Evolutionary conservation across 1,140 invertebrate species (phyloP), one percentile per base, ranked within the genome.

Genomic region (Penaeus indicus): DNA sequence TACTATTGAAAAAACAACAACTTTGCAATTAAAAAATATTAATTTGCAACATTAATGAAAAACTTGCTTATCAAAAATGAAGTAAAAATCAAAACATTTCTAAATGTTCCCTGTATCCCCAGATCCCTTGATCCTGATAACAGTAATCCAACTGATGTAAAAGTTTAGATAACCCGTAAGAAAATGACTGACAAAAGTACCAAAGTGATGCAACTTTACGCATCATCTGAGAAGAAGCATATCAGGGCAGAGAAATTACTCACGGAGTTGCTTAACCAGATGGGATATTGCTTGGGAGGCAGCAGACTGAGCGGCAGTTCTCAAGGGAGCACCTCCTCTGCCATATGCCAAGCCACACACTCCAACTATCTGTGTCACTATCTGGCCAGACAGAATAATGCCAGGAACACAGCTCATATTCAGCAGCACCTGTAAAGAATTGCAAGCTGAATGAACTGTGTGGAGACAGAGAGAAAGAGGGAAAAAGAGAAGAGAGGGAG

Each of bases 281-380:
- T 96, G 96, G 63, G 96, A 93, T 81, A 97, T 92, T 7, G 96
- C 96, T 92, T 97, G 96, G 86, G 96, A 96, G 5, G 96, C 96
- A 0, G 96, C 96, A 3, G 96, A 96, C 91, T 96, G 94, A 0
- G 96, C 96, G 1, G 97, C 96, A 0, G 96, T 96, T 84, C 95
- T 95, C 3, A 97, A 95, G 7, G 96, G 96, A 91, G 96, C 94
- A 83, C 96, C 96, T 38, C 95, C 95, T 92, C 94, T 94, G 91
- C 95, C 95, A 92, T 95, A 96, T 67, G 95, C 95, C 92, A 96
- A 96, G 61, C 95, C 95, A 92, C 96, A 96, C 25, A 96, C 94
- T 13, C 95, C 95, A 67, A 96, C 94, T 87, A 97, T 95, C 91
- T 96, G 95, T 89, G 96, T 96, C 72, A 97, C 96, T 64, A 97